Conservation (phyloP, 2,888 invertebrate genomes). For the Smittia aterrima region DNA sequence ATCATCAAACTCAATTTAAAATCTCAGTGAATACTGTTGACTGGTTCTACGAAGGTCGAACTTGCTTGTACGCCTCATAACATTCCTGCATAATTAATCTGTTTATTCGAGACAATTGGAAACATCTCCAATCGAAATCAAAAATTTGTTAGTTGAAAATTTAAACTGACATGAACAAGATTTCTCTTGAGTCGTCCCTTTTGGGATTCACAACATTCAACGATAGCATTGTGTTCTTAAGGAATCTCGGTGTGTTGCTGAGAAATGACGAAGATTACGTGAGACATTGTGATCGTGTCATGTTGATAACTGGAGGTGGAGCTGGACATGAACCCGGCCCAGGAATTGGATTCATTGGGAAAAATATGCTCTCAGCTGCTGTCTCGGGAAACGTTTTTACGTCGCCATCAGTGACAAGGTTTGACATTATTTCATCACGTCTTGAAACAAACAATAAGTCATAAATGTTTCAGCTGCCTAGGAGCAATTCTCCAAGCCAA, state of each 20-base stretch:
- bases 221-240: neutral
- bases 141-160: neutral
- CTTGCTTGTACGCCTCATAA: neutral
- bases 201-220: conserved; percentile 1
- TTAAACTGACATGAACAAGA: neutral
- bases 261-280: conserved; percentile 30
- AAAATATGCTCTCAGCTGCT: conserved; percentile 75
- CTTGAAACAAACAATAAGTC: neutral
- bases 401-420: conserved; percentile 64
- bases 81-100: too few relatives aligned
- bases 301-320: conserved; percentile 56
- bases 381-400: conserved; percentile 75
- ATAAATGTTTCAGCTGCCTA: neutral
- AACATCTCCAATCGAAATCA: neutral
- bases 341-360: conserved; percentile 69
- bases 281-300: neutral
- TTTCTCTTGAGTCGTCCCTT: conserved; percentile 24
- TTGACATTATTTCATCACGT: conserved; percentile 55
- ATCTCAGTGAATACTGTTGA: neutral
- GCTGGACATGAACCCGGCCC: conserved; percentile 75
- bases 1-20: neutral
- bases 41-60: neutral
- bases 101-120: neutral
- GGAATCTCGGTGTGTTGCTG: conserved; percentile 1
- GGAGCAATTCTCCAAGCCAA: conserved; percentile 16